A percentile compares a stretch with the other conserved stretches of the same genome.
Conservation (phyloP, 2,113 vertebrate species). For the Trichomycterus rosablanca region DNA sequence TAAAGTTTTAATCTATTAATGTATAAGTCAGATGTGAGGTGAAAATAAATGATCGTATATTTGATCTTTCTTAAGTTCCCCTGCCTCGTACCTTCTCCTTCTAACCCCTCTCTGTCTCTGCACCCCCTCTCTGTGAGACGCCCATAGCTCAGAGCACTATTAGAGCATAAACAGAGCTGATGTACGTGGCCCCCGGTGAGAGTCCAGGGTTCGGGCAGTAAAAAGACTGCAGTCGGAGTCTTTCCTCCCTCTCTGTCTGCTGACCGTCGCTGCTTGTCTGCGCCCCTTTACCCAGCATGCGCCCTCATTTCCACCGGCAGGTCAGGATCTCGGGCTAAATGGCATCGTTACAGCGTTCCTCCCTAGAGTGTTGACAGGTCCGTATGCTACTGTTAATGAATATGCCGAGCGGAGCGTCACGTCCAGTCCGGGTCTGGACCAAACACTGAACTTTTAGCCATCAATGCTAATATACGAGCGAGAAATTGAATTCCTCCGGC, state of each 20-base stretch:
- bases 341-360: constrained; percentile 93
- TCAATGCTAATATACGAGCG: constrained; percentile 63
- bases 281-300: constrained; percentile 79
- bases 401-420: constrained; percentile 78
- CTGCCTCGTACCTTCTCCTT: too few species aligned
- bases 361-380: constrained; percentile 97
- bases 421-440: constrained; percentile 77
- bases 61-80: too few species aligned
- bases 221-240: constrained; percentile 67
- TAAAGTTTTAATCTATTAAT: too few species aligned
- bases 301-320: constrained; percentile 88
- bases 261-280: constrained; percentile 72
- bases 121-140: constrained; percentile 9
- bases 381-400: constrained; percentile 99
- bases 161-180: too few species aligned
- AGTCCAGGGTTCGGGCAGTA: constrained; percentile 64
- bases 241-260: constrained; percentile 68
- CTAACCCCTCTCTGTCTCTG: constrained; percentile 20
- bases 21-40: too few species aligned
- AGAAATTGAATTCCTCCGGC: constrained; percentile 84
- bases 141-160: constrained; percentile 63
- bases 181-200: constrained; percentile 69
- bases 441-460: constrained; percentile 80
- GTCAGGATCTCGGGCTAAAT: constrained; percentile 95
- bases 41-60: too few species aligned